phyloP scores from a whole-genome alignment of 2,888 invertebrate genomes.

The Aleiodes leptofemur region DNA sequence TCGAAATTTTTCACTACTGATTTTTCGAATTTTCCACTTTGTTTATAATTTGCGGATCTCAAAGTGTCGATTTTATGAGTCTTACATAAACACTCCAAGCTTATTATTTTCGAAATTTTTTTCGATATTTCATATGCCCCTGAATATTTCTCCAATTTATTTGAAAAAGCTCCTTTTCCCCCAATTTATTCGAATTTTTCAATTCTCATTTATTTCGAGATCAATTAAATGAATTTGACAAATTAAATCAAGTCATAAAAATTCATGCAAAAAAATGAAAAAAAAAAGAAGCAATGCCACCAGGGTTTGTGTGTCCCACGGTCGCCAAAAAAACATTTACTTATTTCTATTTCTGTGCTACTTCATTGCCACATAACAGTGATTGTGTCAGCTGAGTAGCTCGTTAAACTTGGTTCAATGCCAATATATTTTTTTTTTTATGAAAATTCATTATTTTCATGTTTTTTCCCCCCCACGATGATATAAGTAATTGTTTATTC shows the following conservation, averaged over 20 bases:
- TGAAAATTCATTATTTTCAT: constrained; percentile 25
- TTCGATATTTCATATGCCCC: too few relatives aligned
- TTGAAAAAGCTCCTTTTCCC: neutral
- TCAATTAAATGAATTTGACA: neutral
- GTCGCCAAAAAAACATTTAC: constrained; percentile 49
- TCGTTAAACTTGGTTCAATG: constrained; percentile 37
- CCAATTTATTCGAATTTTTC: neutral
- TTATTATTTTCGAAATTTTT: neutral
- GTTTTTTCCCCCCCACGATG: neutral
- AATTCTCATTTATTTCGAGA: neutral
- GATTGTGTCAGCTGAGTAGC: constrained; percentile 60
- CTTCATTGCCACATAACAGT: constrained; percentile 62
- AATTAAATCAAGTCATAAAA: constrained; percentile 24
- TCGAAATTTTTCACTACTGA: too few relatives aligned
- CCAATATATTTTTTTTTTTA: constrained; percentile 19
- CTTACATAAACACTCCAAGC: neutral
- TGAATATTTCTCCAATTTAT: too few relatives aligned
- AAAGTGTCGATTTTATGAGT: too few relatives aligned
- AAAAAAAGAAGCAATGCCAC: constrained; percentile 47
- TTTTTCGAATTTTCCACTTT: too few relatives aligned
- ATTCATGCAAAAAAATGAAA: constrained; percentile 35
- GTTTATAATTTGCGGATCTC: too few relatives aligned
- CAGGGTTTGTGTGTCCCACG: constrained; percentile 28
- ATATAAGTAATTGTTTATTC: constrained; percentile 23
- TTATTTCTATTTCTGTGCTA: constrained; percentile 60